phyloP scores from a whole-genome alignment of 2,888 invertebrate species.

The Cosmia pyralina region DNA sequence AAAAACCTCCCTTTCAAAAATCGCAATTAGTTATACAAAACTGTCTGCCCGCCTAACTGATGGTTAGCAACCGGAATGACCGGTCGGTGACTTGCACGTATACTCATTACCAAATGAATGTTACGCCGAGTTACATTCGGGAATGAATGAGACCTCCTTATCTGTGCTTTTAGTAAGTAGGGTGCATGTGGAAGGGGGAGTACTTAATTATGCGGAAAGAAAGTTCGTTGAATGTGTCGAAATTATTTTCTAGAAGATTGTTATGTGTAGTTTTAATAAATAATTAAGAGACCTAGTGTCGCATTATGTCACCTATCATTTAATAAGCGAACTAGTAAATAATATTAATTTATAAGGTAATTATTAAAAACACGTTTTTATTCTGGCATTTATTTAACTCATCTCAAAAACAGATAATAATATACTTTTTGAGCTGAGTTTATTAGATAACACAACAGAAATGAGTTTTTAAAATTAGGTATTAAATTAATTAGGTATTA shows the following conservation, averaged over 20 bases:
- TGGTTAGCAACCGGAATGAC: constrained; percentile 55
- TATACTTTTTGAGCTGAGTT: too few relatives aligned
- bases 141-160: constrained; percentile 54
- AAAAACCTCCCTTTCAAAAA: constrained; percentile 59
- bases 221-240: not conserved
- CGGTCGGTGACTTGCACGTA: constrained; percentile 62
- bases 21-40: constrained; percentile 64
- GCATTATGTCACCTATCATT: too few relatives aligned
- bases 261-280: too few relatives aligned
- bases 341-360: too few relatives aligned
- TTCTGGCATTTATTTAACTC: too few relatives aligned
- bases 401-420: too few relatives aligned
- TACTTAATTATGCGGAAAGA: constrained; percentile 48
- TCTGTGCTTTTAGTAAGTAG: constrained; percentile 37
- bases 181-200: constrained; percentile 11
- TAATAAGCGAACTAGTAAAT: too few relatives aligned
- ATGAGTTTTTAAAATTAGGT: too few relatives aligned
- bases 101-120: constrained; percentile 66
- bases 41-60: constrained; percentile 64
- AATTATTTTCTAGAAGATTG: not conserved
- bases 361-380: too few relatives aligned
- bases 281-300: too few relatives aligned
- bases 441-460: too few relatives aligned
- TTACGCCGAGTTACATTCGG: constrained; percentile 45
- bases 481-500: too few relatives aligned